Evolutionary conservation across 2,888 invertebrate genomes (phyloP).

Genomic region (Pardosa pseudoannulata): DNA sequence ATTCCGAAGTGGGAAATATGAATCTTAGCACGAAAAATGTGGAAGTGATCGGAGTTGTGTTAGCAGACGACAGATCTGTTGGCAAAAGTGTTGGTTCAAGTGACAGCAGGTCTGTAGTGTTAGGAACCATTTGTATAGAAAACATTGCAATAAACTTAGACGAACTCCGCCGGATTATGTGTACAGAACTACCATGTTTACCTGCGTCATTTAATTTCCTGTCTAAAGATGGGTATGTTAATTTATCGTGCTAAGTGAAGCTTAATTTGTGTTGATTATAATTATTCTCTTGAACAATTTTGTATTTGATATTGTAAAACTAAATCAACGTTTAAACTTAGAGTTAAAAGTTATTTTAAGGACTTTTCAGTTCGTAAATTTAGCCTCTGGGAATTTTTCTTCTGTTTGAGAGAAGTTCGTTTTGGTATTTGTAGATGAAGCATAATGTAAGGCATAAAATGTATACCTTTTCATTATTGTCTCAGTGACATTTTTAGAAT

Average conservation of each 20-base stretch:
- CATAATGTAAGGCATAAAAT: too few species aligned
- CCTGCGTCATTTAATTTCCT: conserved; percentile 63
- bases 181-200: conserved; percentile 57
- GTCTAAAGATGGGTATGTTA: conserved; percentile 70
- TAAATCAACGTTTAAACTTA: too few species aligned
- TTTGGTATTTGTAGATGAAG: too few species aligned
- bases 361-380: too few species aligned
- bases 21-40: conserved; percentile 28
- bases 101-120: conserved; percentile 30
- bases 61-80: conserved; percentile 44
- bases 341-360: too few species aligned
- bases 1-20: conserved; percentile 28
- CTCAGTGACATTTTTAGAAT: too few species aligned
- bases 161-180: conserved; percentile 59
- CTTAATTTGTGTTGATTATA: too few species aligned
- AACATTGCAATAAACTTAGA: conserved; percentile 39
- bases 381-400: too few species aligned
- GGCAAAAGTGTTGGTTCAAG: conserved; percentile 26
- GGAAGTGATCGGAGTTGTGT: conserved; percentile 52
- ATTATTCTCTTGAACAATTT: too few species aligned
- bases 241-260: neutral
- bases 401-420: too few species aligned
- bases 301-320: too few species aligned
- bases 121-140: conserved; percentile 57
- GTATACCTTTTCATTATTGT: too few species aligned